phyloP scores from a whole-genome alignment of 2,113 vertebrate species.

The Hucho hucho region DNA sequence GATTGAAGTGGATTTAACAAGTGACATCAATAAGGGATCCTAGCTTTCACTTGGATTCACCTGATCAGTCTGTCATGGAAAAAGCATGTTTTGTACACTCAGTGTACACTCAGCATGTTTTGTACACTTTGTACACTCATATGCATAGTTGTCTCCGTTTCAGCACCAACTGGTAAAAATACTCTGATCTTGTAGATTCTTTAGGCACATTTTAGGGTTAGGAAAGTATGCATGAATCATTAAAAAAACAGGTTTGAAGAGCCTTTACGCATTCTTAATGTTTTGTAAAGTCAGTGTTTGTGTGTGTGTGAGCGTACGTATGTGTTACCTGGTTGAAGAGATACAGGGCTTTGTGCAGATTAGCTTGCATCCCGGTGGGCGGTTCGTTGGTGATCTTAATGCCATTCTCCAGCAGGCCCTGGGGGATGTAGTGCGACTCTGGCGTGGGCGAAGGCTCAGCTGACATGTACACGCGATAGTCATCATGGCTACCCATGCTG shows the following conservation, averaged over 20 bases:
- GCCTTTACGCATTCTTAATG: not conserved
- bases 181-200: no score
- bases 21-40: no score
- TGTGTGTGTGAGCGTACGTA: not conserved
- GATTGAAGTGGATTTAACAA: no score
- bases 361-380: not conserved
- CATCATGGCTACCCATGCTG: not conserved
- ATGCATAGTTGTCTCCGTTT: no score
- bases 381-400: slow-evolving; percentile 3
- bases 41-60: no score
- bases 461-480: slow-evolving; percentile 2
- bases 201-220: no score
- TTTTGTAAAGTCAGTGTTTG: not conserved
- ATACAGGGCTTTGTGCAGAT: slow-evolving; percentile 3
- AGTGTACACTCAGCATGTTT: not conserved
- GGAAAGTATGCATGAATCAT: no score
- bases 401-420: not conserved
- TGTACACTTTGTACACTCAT: not conserved
- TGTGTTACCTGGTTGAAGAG: slow-evolving; percentile 3
- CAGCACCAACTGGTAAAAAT: no score
- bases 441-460: slow-evolving; percentile 1
- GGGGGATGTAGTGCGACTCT: slow-evolving; percentile 1
- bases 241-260: no score
- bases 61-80: no score
- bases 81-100: not conserved